Evolutionary conservation across 2,113 vertebrate species (phyloP), one percentile per base, ranked within the genome.

Genomic region (Brachypteracias leptosomus): DNA sequence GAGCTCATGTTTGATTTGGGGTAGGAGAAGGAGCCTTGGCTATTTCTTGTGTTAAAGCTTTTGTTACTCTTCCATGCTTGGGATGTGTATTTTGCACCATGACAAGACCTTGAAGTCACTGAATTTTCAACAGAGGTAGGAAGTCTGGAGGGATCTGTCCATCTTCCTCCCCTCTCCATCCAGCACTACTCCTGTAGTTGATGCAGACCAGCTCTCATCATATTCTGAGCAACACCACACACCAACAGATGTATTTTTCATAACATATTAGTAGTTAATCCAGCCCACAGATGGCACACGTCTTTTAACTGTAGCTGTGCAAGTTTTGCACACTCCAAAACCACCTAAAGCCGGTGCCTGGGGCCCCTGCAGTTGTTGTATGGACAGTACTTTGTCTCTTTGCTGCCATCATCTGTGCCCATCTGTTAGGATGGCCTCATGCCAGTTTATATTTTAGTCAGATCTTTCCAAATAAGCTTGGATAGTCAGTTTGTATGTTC

Each of bases 351-450:
- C 68, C 44, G 5, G 18, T 58, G 79, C 92, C 90, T 17, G 77
- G 66, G 84, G 88, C 80, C 57, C 73, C 80, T 80, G 40, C 93
- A 90, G 95, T 96, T 95, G 96, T 16, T 92, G 38, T 42, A 24
- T 35, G 68, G 65, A 65, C 65, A 36, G 72, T 42, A 79, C 83
- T 90, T 89, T 66, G 83, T 92, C 49, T 96, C 88, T 95, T 89
- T 0, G 4, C 83, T 95, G 88, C 93, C 85, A 81, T 96, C 92
- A 72, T 95, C 70, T 77, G 58, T 96, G 92, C 96, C 96, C 92
- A 88, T 97, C 96, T 97, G 92, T 96, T 93, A 86, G 88, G 61
- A 84, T 95, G 96, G 96, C 95, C 80, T 86, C 0, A 0, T 75
- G 96, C 96, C 95, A 96, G 93, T 57, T 75, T 81, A 26, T 88